A percentile compares a stretch with the other conserved stretches of the same genome.
Evolutionary conservation across 2,888 invertebrate genomes (phyloP).

Genomic region (Schrankia costaestrigalis): DNA sequence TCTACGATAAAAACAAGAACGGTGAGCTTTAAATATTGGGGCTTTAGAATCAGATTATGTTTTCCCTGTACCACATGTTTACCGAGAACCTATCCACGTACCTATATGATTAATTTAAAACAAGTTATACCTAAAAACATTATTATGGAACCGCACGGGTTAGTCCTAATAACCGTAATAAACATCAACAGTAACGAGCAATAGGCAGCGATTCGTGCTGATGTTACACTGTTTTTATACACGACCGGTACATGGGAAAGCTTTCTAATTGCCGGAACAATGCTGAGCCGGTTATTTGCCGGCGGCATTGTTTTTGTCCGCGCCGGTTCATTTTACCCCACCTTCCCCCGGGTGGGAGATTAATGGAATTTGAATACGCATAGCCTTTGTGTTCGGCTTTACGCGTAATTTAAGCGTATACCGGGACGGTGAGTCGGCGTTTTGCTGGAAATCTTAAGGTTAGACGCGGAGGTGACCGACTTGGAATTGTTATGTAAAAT

Average conservation of each 20-base stretch:
- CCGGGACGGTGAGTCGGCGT: slow-evolving; percentile 73
- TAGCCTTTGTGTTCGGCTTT: slow-evolving; percentile 79
- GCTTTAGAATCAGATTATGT: slow-evolving; percentile 15
- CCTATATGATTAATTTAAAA: slow-evolving; percentile 56
- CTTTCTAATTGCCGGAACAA: slow-evolving; percentile 82
- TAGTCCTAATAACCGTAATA: slow-evolving; percentile 79
- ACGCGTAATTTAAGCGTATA: slow-evolving; percentile 78
- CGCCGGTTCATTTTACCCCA: slow-evolving; percentile 78
- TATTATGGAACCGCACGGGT: slow-evolving; percentile 71
- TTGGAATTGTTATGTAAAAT: slow-evolving; percentile 53
- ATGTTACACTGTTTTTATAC: slow-evolving; percentile 81
- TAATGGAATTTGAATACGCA: slow-evolving; percentile 81
- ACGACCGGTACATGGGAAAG: slow-evolving; percentile 80
- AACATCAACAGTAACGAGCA: slow-evolving; percentile 79
- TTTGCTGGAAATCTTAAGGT: slow-evolving; percentile 64
- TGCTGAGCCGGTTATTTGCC: slow-evolving; percentile 80
- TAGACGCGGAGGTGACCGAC: slow-evolving; percentile 59
- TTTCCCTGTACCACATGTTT: slow-evolving; percentile 15
- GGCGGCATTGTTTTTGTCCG: slow-evolving; percentile 80
- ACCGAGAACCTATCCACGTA: slow-evolving; percentile 16
- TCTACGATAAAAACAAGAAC: neutral
- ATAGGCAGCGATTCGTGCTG: slow-evolving; percentile 80
- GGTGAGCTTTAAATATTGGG: too few relatives aligned
- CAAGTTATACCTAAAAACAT: slow-evolving; percentile 62
- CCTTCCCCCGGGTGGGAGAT: slow-evolving; percentile 73